Evolutionary conservation across 1,140 invertebrate species (phyloP), one percentile per base, ranked within the genome.

Genomic region (Temnothorax longispinosus): DNA sequence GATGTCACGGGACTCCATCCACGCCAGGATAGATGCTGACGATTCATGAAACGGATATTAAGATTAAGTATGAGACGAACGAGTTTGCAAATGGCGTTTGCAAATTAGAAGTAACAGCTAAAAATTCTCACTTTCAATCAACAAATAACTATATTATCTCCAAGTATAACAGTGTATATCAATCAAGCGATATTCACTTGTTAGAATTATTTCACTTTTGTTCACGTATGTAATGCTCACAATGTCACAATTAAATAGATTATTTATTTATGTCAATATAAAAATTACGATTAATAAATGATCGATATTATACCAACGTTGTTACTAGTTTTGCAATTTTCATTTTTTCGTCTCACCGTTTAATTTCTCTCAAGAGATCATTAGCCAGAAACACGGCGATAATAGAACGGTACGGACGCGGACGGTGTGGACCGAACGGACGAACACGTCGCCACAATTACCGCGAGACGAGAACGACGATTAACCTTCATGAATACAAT

Each of bases 401-500:
- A 21, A 69, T 71, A n/a, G 35, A 67, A 47, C 38, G 13, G 27
- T 50, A 32, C 21, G 65, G 21, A 41, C 47, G 71, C 21, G 65
- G 21, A 41, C 47, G 71, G 11, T 58, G 32, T 21, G 6, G 41
- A 58, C 32, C 27, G 67, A 60, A 21, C 52, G 69, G 32, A 60
- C 27, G 38, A 47, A 82, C 67, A 54, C 56, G 69, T 74, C 56
- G 69, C 32, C 54, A 41, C 80, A 84, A 84, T 84, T 84, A 84
- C 69, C 69, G 56, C 54, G 44, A n/a, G 72, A 58, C 64, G 86
- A 85, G 58, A 85, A 58, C 38, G 44, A 35, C 71, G 85, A 86
- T 89, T 89, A 84, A 84, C 88, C 77, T 64, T 69, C 88, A 60
- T 67, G 85, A 89, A 89, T 87, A 54, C 60, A 87, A 90, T 90